Conservation (phyloP, 1,140 invertebrate genomes). For the Archegozetes longisetosus region DNA sequence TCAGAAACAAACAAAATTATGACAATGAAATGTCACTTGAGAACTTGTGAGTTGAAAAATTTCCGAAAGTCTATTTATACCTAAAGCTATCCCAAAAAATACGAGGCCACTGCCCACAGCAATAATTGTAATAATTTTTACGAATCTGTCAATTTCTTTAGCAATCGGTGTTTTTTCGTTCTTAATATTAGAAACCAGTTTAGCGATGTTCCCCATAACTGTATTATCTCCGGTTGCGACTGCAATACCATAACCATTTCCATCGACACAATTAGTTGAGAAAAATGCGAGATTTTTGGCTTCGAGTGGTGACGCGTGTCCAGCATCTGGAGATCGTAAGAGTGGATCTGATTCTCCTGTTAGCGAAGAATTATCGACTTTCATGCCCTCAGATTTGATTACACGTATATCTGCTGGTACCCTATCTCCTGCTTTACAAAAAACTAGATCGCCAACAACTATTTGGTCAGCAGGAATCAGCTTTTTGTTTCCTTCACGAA, state of each 20-base stretch:
- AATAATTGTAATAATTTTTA: constrained; percentile 16
- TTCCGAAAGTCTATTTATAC: too few relatives aligned
- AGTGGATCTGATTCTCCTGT: constrained; percentile 57
- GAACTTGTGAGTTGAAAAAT: too few relatives aligned
- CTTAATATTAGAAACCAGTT: constrained; percentile 74
- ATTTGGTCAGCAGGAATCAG: constrained; percentile 58
- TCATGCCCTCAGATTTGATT: constrained; percentile 10
- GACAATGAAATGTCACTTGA: constrained; percentile 23
- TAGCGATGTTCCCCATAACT: constrained; percentile 94
- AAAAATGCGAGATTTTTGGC: constrained; percentile 54
- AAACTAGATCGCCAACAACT: constrained; percentile 57
- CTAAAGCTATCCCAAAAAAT: constrained; percentile 31
- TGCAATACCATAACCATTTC: constrained; percentile 66
- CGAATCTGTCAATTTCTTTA: constrained; percentile 16
- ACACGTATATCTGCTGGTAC: constrained; percentile 21
- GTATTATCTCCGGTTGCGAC: constrained; percentile 92
- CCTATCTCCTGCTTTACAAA: constrained; percentile 59
- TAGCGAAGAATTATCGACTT: constrained; percentile 49
- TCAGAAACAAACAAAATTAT: too few relatives aligned
- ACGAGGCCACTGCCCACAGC: constrained; percentile 30
- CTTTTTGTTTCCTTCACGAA: constrained; percentile 80
- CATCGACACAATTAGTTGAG: constrained; percentile 48
- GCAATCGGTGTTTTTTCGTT: constrained; percentile 32
- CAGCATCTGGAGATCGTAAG: constrained; percentile 26
- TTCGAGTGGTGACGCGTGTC: constrained; percentile 36